Evolutionary conservation across 2,113 vertebrate genomes (phyloP).

Genomic region (Caracal caracal): DNA sequence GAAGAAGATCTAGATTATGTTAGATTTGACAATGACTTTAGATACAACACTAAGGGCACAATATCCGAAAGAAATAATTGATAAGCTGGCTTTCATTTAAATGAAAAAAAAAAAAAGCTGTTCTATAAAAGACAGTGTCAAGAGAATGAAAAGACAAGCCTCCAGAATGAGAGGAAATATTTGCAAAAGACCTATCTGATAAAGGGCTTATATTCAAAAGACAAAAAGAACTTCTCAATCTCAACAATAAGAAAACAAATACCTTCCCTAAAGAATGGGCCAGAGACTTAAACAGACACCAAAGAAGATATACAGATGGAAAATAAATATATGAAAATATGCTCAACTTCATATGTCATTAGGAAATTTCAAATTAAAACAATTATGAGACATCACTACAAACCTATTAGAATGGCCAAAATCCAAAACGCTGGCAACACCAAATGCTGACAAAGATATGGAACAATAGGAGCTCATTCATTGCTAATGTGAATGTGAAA

Average conservation of each 20-base stretch:
- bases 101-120: neutral
- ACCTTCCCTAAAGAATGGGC: neutral
- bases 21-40: neutral
- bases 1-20: neutral
- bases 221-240: neutral
- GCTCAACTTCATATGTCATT: neutral
- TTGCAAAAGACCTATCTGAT: neutral
- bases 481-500: neutral
- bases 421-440: neutral
- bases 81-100: neutral
- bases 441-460: neutral
- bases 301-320: neutral
- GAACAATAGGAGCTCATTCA: neutral
- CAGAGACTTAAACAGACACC: neutral
- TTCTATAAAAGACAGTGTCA: neutral
- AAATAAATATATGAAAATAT: neutral
- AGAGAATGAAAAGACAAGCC: neutral
- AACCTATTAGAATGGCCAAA: neutral
- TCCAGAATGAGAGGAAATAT: neutral
- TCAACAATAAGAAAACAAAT: neutral
- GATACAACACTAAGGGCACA: neutral
- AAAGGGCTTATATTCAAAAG: neutral
- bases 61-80: neutral
- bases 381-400: neutral
- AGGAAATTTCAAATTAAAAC: neutral